phyloP scores from a whole-genome alignment of 2,113 vertebrate species.

The Psittacula cyanocephala region DNA sequence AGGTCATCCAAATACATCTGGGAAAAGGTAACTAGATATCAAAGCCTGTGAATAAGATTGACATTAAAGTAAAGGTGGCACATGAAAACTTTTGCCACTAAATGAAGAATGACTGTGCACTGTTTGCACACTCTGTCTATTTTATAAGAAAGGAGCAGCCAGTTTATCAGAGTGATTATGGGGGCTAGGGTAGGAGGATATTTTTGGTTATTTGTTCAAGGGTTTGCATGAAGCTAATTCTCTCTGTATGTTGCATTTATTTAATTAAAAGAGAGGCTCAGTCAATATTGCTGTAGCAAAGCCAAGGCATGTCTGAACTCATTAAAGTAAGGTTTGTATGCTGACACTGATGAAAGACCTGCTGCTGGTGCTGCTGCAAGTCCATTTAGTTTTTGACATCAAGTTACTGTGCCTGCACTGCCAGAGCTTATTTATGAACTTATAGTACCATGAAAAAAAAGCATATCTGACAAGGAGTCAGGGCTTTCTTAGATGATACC shows the following conservation, averaged over 20 bases:
- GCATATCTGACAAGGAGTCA: neutral
- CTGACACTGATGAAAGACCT: constrained; percentile 48
- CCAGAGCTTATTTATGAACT: constrained; percentile 38
- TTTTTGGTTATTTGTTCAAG: constrained; percentile 11
- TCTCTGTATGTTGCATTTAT: constrained; percentile 29
- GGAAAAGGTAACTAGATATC: neutral
- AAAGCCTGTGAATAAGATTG: neutral
- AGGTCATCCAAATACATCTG: neutral
- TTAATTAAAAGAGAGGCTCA: constrained; percentile 28
- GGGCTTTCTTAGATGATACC: neutral
- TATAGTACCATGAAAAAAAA: neutral
- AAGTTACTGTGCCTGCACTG: neutral
- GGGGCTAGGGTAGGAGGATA: neutral
- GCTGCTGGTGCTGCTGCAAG: constrained; percentile 21
- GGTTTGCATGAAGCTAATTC: constrained; percentile 6
- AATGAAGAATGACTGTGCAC: constrained; percentile 10
- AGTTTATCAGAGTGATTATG: constrained; percentile 12
- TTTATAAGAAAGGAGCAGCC: constrained; percentile 4
- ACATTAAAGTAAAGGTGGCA: neutral
- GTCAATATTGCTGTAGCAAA: constrained; percentile 32
- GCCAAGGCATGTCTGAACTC: constrained; percentile 38
- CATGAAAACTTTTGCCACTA: neutral
- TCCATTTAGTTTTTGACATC: constrained; percentile 28
- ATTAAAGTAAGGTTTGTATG: neutral
- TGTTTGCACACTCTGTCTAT: neutral